Evolutionary conservation across 2,797 vertebrate genomes (phyloP).

Genomic region (Leontopithecus rosalia): DNA sequence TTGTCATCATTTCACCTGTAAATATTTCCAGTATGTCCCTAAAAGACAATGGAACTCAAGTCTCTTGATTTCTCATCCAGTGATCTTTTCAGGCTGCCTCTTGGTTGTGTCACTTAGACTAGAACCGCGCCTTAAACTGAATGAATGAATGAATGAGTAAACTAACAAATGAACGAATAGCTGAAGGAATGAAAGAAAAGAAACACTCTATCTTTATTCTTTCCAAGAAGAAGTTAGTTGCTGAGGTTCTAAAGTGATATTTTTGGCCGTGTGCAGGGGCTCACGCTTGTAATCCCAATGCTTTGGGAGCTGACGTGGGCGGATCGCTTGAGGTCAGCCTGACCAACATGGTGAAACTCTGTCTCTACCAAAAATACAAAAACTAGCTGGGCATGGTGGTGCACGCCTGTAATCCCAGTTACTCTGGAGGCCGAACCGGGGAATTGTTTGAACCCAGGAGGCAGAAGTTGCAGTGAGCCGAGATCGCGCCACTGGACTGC

Average conservation of each 20-base stretch:
- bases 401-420: background rate
- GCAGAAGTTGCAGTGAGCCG: background rate
- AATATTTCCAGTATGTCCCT: background rate
- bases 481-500: background rate
- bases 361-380: background rate
- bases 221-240: constrained; percentile 30
- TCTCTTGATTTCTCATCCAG: background rate
- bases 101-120: background rate
- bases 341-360: background rate
- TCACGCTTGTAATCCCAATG: background rate
- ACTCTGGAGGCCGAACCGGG: background rate
- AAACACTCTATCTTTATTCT: background rate
- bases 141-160: background rate
- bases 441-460: background rate
- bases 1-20: background rate
- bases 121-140: background rate
- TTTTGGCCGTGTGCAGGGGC: background rate
- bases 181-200: background rate
- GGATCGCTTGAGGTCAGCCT: background rate
- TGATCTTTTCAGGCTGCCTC: background rate
- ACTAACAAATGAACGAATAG: background rate
- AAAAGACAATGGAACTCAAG: background rate
- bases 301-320: background rate
- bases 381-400: background rate
- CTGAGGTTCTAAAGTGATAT: background rate